Evolutionary conservation across 2,797 vertebrate species (phyloP), one percentile per base, ranked within the genome.

Genomic region (Tachyglossus aculeatus): DNA sequence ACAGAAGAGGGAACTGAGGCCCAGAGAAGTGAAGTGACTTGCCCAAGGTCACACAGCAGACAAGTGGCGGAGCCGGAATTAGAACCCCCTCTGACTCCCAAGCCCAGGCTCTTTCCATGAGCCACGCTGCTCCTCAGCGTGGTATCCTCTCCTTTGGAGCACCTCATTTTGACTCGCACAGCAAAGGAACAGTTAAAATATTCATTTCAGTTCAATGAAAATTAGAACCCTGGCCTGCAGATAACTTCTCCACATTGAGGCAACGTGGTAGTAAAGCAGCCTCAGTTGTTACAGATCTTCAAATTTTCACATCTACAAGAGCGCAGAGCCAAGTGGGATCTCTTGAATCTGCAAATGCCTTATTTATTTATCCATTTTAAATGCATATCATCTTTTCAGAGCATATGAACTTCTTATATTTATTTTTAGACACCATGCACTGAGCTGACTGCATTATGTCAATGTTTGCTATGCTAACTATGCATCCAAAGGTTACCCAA

Each of bases 401-500:
- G 58, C 80, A 74, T 80, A 83, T 79, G 84, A 85, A 88, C 80
- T 88, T 85, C 85, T 86, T 77, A 57, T 84, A 74, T 88, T 89
- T 90, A 88, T 89, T 91, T 91, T 88, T 86, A 89, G 77, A 79
- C 39, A 39, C 67, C 81, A 62, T 74, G 86, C 82, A 69, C 79
- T 40, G 75, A 87, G 74, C 59, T 78, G 77, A 71, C 82, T 88
- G 71, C 69, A 82, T 81, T 83, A 59, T 77, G 81, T 80, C 88
- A 90, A 63, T 77, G 73, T 89, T 91, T 89, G 84, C 85, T 77
- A 48, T 84, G 74, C 67, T 89, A 88, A 85, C 86, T 88, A 43
- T 79, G 69, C 66, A 83, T 85, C 81, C 86, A 89, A 91, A 92
- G 88, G 86, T 90, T 90, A 90, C 67, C 82, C 82, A 86, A 80